Percentiles rank a stretch among this genome's conserved stretches.
These are phyloP conservation scores for Drosophila affinis DNA, from an alignment of 2,888 invertebrate species.

Conservation along the genomic window DNA sequence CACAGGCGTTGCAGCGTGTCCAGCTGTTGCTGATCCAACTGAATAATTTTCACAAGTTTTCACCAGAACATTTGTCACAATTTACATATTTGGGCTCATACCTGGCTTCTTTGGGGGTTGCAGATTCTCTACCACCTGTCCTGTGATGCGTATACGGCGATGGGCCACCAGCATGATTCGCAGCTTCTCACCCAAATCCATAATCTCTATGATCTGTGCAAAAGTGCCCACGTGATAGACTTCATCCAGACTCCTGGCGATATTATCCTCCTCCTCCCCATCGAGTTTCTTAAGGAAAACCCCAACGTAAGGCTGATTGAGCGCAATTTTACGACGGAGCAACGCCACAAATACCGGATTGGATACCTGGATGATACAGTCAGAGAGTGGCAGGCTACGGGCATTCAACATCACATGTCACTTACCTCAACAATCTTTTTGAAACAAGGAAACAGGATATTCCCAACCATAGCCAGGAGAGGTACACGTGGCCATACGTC, in stretches of 20 bases:
- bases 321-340: slow-evolving; percentile 94
- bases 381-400: too few relatives aligned
- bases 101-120: slow-evolving; percentile 83
- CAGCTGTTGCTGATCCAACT: too few relatives aligned
- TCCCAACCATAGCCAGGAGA: slow-evolving; percentile 95
- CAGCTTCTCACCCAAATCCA: slow-evolving; percentile 95
- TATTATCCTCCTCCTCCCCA: slow-evolving; percentile 89
- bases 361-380: slow-evolving; percentile 86
- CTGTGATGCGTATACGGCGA: slow-evolving; percentile 91
- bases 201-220: slow-evolving; percentile 98
- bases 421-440: slow-evolving; percentile 97
- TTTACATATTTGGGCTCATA: too few relatives aligned
- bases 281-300: slow-evolving; percentile 97
- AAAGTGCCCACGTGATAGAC: slow-evolving; percentile 96
- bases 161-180: slow-evolving; percentile 98
- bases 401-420: too few relatives aligned
- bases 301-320: slow-evolving; percentile 99
- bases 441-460: slow-evolving; percentile 98
- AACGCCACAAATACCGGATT: slow-evolving; percentile 96
- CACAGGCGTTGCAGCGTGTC: slow-evolving; percentile 83
- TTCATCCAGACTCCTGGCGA: slow-evolving; percentile 92
- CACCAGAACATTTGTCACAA: too few relatives aligned
- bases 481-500: slow-evolving; percentile 99
- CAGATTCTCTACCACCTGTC: slow-evolving; percentile 85
- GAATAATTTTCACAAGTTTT: too few relatives aligned